Base-by-base conservation (phyloP, 30 jellyfish, hydroid and myxozoan species). In the Catostylus mosaicus region DNA sequence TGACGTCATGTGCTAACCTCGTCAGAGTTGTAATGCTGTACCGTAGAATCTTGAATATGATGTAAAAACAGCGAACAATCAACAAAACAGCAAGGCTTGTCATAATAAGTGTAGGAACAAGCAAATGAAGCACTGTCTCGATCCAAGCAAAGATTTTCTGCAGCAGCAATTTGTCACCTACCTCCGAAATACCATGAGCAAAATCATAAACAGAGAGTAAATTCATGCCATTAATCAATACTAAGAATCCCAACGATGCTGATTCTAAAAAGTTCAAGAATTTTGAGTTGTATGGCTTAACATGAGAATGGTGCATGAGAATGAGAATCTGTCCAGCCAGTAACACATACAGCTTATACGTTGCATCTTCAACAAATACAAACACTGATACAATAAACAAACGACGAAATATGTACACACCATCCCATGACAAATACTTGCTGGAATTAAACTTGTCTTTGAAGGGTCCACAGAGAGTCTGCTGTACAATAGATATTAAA, bases 321-420 rank as follows among this genome's bases (percentile, higher is more conserved):
- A 63, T 2, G 52, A 63, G 9, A 22, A 30, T 63, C 30, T 63
- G 76, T 12, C 46, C 76, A 29, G 50, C 32, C 9, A 63, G 76
- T 63, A 63, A 22, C 0, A 63, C 22, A 26, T 63, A 63, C 9
- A 63, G 50, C 50, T 30, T 63, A 48, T 27, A 63, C n/a, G 30
- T 10, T 27, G 76, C 50, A 31, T 63, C 33, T 22, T 63, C 30
- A 3, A 63, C 50, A 37, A 63, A 29, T 37, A 37, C 50, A 30
- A 63, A 63, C 48, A 63, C 46, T 1, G 76, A 24, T 30, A 63
- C 76, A 10, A 63, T 6, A 24, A 63, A 18, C 50, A 63, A 63
- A 6, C 76, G 76, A 1, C 76, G 76, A 12, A 37, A 63, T 63
- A 63, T 30, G 50, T 63, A 63, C 7, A 63, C 76, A 63, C 76